Percentiles rank a stretch among this genome's conserved stretches.
phyloP scores from a whole-genome alignment of 2,888 invertebrate species.

The Stenurella melanura region DNA sequence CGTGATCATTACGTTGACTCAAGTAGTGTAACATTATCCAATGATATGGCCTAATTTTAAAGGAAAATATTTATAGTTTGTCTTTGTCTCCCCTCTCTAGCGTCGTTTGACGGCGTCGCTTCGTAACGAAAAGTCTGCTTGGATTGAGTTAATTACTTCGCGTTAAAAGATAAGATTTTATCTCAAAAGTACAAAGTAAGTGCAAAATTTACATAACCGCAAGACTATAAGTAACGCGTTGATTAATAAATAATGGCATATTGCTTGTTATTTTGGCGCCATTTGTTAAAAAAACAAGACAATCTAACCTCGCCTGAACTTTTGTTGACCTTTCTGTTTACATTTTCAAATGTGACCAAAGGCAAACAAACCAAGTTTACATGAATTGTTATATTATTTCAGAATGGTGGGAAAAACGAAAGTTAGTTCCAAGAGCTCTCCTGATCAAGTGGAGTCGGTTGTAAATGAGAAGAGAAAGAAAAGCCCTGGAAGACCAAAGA shows the following conservation, averaged over 20 bases:
- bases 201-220: neutral
- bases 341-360: slow-evolving; percentile 44
- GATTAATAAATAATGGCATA: neutral
- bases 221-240: neutral
- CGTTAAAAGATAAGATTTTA: slow-evolving; percentile 6
- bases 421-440: slow-evolving; percentile 28
- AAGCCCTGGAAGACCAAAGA: slow-evolving; percentile 49
- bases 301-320: slow-evolving; percentile 40
- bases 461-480: slow-evolving; percentile 41
- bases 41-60: slow-evolving; percentile 32
- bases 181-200: slow-evolving; percentile 24
- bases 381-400: slow-evolving; percentile 23
- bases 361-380: slow-evolving; percentile 16
- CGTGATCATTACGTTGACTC: neutral
- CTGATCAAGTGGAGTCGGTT: slow-evolving; percentile 25
- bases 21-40: slow-evolving; percentile 40
- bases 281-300: slow-evolving; percentile 32
- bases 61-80: slow-evolving; percentile 15
- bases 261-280: slow-evolving; percentile 23
- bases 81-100: slow-evolving; percentile 32
- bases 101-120: slow-evolving; percentile 53
- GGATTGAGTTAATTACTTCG: slow-evolving; percentile 16
- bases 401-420: slow-evolving; percentile 53
- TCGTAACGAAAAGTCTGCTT: slow-evolving; percentile 31
- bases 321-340: slow-evolving; percentile 48